Conservation (phyloP, 1,140 invertebrate genomes). For the Euwallacea similis region DNA sequence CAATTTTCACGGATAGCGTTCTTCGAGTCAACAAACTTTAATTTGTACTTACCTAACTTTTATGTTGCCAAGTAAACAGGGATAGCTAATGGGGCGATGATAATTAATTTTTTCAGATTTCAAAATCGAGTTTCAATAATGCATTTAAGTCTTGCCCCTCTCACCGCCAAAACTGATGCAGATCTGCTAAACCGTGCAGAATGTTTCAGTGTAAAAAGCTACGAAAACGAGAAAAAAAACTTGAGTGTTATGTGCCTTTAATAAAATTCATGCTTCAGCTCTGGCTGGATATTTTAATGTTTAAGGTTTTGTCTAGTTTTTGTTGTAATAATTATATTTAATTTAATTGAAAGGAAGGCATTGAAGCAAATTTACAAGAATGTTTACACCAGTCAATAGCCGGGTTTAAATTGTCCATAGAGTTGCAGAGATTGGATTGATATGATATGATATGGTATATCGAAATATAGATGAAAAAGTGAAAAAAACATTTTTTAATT, state of each 20-base stretch:
- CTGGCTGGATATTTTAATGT: neutral
- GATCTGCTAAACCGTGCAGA: slow-evolving; percentile 3
- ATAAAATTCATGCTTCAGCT: neutral
- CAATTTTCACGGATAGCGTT: slow-evolving; percentile 10
- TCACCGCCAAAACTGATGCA: neutral
- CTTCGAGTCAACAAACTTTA: slow-evolving; percentile 13
- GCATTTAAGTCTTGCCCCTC: slow-evolving; percentile 12
- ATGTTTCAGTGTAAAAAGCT: neutral
- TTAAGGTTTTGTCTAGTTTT: too few relatives aligned
- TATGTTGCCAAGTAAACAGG: slow-evolving; percentile 8
- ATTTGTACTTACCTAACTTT: slow-evolving; percentile 5
- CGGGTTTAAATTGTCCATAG: too few relatives aligned
- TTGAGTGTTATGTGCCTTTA: too few relatives aligned
- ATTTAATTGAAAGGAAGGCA: too few relatives aligned
- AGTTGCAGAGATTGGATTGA: too few relatives aligned
- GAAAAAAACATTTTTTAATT: too few relatives aligned
- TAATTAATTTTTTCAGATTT: slow-evolving; percentile 21
- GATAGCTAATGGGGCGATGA: slow-evolving; percentile 11
- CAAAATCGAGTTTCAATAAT: slow-evolving; percentile 15
- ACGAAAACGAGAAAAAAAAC: too few relatives aligned
- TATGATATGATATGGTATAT: too few relatives aligned
- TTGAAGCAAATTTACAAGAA: too few relatives aligned
- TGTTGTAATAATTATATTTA: too few relatives aligned
- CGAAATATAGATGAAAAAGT: too few relatives aligned
- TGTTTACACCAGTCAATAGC: too few relatives aligned